phyloP scores from a whole-genome alignment of 2,113 vertebrate species.

The Apus apus region DNA sequence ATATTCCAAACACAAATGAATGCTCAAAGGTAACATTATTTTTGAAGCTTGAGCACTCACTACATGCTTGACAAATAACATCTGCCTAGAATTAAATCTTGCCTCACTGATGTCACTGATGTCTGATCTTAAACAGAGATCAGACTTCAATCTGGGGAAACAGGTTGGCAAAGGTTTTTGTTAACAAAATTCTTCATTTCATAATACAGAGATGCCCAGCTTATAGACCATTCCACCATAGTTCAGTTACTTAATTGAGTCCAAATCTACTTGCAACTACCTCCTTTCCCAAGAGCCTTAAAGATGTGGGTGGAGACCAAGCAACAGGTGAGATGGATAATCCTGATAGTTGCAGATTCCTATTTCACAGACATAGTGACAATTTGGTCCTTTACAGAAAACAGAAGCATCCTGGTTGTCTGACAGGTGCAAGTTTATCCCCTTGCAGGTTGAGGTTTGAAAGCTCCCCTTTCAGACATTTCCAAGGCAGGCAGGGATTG shows the following conservation, averaged over 20 bases:
- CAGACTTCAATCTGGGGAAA: conserved; percentile 1
- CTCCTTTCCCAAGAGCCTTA: background rate
- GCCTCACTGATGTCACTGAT: background rate
- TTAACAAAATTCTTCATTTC: background rate
- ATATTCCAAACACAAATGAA: conserved; percentile 17
- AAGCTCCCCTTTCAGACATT: background rate
- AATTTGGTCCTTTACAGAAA: background rate
- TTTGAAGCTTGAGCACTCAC: background rate
- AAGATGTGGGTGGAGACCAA: background rate
- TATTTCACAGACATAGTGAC: background rate
- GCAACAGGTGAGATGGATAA: background rate
- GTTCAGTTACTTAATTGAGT: background rate
- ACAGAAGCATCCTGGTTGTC: background rate
- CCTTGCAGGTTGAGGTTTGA: background rate
- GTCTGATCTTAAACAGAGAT: background rate
- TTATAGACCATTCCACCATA: background rate
- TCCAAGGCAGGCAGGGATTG: background rate
- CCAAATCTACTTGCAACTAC: background rate
- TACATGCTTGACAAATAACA: background rate
- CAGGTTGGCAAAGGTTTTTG: background rate
- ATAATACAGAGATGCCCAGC: background rate
- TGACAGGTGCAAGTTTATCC: background rate
- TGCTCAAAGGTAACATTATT: conserved; percentile 30
- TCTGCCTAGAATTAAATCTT: conserved; percentile 38
- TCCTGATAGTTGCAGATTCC: background rate